Conservation (phyloP, 2,113 vertebrate species). For the Nymphicus hollandicus region DNA sequence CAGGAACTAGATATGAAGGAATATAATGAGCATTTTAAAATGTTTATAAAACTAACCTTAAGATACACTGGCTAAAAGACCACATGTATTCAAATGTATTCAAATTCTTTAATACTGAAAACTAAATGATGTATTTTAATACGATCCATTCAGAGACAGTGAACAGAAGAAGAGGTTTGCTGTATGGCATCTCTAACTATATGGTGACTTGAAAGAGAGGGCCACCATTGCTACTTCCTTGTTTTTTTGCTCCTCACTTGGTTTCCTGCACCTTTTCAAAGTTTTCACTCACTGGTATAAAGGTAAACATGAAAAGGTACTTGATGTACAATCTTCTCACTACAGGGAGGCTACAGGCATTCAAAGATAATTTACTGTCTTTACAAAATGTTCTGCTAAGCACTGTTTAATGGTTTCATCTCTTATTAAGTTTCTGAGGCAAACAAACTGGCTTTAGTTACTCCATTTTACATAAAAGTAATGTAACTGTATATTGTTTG, state of each 20-base stretch:
- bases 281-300: not conserved
- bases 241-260: not conserved
- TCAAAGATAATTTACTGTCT: not conserved
- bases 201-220: not conserved
- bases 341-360: not conserved
- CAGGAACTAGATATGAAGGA: not conserved
- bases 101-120: not conserved
- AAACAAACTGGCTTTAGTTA: not conserved
- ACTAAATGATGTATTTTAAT: not conserved
- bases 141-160: not conserved
- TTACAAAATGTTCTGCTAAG: not conserved
- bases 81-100: not conserved
- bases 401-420: not conserved
- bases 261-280: not conserved
- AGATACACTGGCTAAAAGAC: not conserved
- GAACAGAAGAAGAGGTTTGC: not conserved
- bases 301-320: not conserved
- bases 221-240: not conserved
- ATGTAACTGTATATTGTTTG: not conserved
- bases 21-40: not conserved
- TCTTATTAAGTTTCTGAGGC: not conserved
- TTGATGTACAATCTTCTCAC: not conserved
- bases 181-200: not conserved
- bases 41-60: not conserved
- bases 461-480: not conserved